Evolutionary conservation across 30 jellyfish, hydroid and myxozoan species (phyloP), one percentile per base, ranked within the genome.

Genomic region (Aurelia coerulea): DNA sequence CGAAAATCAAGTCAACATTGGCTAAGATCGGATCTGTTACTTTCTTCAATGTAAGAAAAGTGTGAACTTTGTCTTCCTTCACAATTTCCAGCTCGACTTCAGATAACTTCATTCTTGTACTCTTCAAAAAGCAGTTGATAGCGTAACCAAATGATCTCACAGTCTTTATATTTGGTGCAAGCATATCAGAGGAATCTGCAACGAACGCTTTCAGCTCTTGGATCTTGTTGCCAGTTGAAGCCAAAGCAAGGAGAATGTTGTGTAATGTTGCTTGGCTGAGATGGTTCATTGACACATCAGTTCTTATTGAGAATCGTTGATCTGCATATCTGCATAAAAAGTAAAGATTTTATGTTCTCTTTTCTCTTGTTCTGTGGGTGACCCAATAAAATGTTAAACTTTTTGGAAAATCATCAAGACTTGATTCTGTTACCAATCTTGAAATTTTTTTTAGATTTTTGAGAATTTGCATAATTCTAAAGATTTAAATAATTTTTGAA

Each of bases 221-320:
- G 19, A 90, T 80, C 52, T 74, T 85, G 75, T 32, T 84, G 17
- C 97, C 97, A 14, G 85, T 72, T 9, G 85, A 70, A 4, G 95
- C 91, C 41, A 83, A 90, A 1, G 84, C 5, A 29, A 42, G 52
- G 29, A 84, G 65, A 56, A 71, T 65, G 52, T 73, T 69, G 4
- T 52, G 54, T 62, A 90, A 60, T 15, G 95, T 42, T 68, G 52
- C 91, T 81, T 90, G 84, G 35, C 86, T 83, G 35, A 66, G 62
- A 16, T 83, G 92, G 39, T 78, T 76, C 80, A 83, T 35, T 11
- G 70, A 17, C 1, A 83, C 73, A 31, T 65, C 80, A 13, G 42
- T 62, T 58, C 86, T 58, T 17, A 83, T 79, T 8, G 29, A 10
- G 86, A 34, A 83, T 41, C 39, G 17, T 4, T 62, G 58, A 63